A percentile compares a stretch with the other conserved stretches of the same genome.
Evolutionary conservation across 2,797 vertebrate species (phyloP).

Genomic region (Amblyraja radiata): DNA sequence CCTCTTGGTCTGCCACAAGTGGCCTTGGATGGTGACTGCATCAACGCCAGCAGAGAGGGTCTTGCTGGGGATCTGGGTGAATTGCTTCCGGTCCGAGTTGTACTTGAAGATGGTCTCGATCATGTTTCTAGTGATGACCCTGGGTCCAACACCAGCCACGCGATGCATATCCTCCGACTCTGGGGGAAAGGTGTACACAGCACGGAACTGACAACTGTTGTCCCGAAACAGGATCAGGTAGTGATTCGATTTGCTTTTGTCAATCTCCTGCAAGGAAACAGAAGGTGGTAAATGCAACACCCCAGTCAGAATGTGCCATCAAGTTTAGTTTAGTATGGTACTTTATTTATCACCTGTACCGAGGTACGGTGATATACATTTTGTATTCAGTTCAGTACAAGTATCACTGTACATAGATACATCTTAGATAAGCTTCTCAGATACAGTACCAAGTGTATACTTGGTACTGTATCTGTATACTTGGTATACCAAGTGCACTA

Average conservation of each 20-base stretch:
- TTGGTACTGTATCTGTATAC: no score
- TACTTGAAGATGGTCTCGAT: constrained; percentile 89
- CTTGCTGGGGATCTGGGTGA: constrained; percentile 84
- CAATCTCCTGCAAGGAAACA: constrained; percentile 67
- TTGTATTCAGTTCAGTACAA: no score
- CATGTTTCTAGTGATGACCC: constrained; percentile 66
- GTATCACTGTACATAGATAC: no score
- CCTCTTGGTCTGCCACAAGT: constrained; percentile 81
- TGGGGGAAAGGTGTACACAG: constrained; percentile 76
- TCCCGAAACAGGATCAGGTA: constrained; percentile 90
- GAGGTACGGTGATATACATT: no score
- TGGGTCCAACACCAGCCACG: constrained; percentile 76
- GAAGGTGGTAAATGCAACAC: no score
- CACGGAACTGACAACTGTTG: constrained; percentile 82
- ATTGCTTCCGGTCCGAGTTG: constrained; percentile 89
- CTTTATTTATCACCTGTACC: no score
- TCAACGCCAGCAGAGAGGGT: constrained; percentile 94
- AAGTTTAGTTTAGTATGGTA: not conserved
- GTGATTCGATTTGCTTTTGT: constrained; percentile 79
- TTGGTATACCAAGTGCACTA: no score
- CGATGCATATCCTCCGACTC: constrained; percentile 79
- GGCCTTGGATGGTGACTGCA: constrained; percentile 82
- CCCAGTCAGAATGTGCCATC: not conserved
- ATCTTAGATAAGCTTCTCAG: no score
- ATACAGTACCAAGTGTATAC: no score